Evolutionary conservation across 2,113 vertebrate species (phyloP).

Genomic region (Malurus alboscapulatus): DNA sequence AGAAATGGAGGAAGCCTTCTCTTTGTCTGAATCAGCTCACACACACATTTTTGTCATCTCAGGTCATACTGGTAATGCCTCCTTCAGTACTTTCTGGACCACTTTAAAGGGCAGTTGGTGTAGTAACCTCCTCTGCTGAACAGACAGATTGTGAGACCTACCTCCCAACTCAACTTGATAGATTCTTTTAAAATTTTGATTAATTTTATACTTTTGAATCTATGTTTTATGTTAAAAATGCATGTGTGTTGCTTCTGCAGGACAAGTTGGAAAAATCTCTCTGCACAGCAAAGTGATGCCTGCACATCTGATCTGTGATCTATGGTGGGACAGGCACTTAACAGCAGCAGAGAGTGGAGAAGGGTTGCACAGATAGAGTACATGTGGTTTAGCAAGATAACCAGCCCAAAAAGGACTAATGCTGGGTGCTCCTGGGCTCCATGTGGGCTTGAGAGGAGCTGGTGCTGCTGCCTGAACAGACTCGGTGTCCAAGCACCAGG

Average conservation of each 20-base stretch:
- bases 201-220: too few species aligned
- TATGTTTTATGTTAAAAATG: neutral
- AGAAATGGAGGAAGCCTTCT: neutral
- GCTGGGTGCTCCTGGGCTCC: neutral
- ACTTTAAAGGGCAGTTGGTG: neutral
- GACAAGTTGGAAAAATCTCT: neutral
- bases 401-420: neutral
- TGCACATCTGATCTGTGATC: neutral
- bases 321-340: neutral
- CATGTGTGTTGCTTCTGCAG: neutral
- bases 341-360: neutral
- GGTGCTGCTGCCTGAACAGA: neutral
- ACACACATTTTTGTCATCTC: neutral
- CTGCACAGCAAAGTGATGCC: neutral
- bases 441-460: neutral
- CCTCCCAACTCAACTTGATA: neutral
- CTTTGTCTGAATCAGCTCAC: neutral
- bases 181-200: neutral
- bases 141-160: neutral
- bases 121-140: neutral
- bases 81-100: neutral
- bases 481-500: accelerated
- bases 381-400: neutral
- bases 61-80: neutral
- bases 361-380: neutral